Conservation (phyloP, 1,140 invertebrate genomes). For the Leptinotarsa undecemlineata region DNA sequence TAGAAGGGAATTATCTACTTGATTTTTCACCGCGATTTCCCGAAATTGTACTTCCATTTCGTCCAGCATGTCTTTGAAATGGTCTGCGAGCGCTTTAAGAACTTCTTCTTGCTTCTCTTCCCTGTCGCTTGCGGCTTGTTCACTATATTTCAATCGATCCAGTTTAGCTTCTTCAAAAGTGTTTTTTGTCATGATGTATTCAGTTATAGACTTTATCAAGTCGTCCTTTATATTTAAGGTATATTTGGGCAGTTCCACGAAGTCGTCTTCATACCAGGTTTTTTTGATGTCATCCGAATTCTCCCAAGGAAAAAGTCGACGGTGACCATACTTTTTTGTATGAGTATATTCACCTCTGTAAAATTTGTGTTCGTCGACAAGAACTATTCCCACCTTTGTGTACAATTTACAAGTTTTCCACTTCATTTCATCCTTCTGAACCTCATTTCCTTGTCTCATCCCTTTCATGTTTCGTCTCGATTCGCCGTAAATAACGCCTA, state of each 20-base stretch:
- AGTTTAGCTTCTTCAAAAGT: constrained; percentile 11
- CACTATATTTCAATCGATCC: neutral
- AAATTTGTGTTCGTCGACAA: neutral
- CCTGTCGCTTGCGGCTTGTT: neutral
- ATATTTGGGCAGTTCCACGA: neutral
- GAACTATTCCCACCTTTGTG: constrained; percentile 8
- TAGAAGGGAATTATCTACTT: neutral
- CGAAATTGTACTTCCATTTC: neutral
- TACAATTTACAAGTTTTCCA: constrained; percentile 16
- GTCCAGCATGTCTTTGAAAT: neutral
- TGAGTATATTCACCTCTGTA: constrained; percentile 7
- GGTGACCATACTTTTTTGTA: constrained; percentile 12
- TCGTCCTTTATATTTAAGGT: constrained; percentile 1
- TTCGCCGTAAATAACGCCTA: constrained; percentile 9
- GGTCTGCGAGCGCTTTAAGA: neutral
- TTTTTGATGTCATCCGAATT: neutral
- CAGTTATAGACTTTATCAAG: neutral
- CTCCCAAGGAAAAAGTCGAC: constrained; percentile 16
- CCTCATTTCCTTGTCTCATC: constrained; percentile 5
- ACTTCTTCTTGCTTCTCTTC: constrained; percentile 14
- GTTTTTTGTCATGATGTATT: constrained; percentile 22
- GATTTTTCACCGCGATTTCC: neutral
- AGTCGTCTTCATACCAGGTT: neutral
- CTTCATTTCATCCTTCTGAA: constrained; percentile 13
- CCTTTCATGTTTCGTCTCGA: constrained; percentile 15